Evolutionary conservation across 1,140 invertebrate species (phyloP).

Genomic region (Habropoda laboriosa): DNA sequence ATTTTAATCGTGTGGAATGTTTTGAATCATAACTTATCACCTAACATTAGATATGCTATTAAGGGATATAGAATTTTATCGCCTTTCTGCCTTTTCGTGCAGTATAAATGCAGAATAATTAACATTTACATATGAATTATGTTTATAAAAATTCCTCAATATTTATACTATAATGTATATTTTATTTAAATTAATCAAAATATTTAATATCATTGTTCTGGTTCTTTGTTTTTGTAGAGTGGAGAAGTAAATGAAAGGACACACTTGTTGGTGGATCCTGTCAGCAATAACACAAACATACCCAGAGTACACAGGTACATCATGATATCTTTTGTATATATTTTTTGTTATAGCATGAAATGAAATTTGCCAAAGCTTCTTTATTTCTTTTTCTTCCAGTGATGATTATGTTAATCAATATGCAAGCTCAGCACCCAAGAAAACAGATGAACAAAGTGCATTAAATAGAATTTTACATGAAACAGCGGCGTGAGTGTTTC

Average conservation of each 20-base stretch:
- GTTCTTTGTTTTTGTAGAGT: conserved; percentile 76
- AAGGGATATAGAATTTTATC: conserved; percentile 19
- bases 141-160: not conserved
- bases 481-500: conserved; percentile 89
- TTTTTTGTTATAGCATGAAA: not conserved
- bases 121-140: not conserved
- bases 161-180: not conserved
- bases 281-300: conserved; percentile 85
- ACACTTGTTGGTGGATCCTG: conserved; percentile 86
- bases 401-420: conserved; percentile 85
- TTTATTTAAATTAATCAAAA: not conserved
- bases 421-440: conserved; percentile 87
- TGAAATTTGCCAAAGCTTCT: conserved; percentile 27
- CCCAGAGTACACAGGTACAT: conserved; percentile 83
- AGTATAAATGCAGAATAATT: not conserved
- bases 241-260: conserved; percentile 86
- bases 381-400: conserved; percentile 77
- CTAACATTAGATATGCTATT: conserved; percentile 34
- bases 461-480: conserved; percentile 93
- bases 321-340: conserved; percentile 24
- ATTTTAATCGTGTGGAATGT: conserved; percentile 18
- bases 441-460: conserved; percentile 93
- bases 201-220: not conserved
- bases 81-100: not conserved
- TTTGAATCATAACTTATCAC: conserved; percentile 35